A percentile compares a stretch with the other conserved stretches of the same genome.
These are phyloP conservation scores for Drosophila paranaensis DNA, from an alignment of 2,888 invertebrate species.

Conservation along the genomic window DNA sequence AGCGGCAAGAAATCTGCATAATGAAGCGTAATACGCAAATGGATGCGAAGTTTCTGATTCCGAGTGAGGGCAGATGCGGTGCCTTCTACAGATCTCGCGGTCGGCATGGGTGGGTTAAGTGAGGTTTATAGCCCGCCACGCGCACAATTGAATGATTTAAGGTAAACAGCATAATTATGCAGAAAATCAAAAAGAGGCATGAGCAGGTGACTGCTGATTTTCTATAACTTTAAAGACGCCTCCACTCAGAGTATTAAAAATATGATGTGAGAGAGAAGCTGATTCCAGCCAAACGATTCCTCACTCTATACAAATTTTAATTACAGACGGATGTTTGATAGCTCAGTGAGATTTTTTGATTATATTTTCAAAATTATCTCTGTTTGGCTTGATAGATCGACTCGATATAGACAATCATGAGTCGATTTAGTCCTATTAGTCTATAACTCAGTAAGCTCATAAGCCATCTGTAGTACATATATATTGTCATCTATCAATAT, in stretches of 20 bases:
- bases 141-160: slow-evolving; percentile 54
- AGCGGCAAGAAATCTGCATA: slow-evolving; percentile 77
- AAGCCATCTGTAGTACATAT: too few species aligned
- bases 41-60: slow-evolving; percentile 74
- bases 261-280: neutral
- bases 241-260: neutral
- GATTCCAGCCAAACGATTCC: neutral
- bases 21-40: slow-evolving; percentile 80
- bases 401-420: too few species aligned
- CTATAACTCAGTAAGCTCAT: too few species aligned
- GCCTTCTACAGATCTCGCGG: neutral
- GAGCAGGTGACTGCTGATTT: slow-evolving; percentile 10
- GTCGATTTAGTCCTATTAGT: too few species aligned
- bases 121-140: slow-evolving; percentile 41
- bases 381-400: too few species aligned
- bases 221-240: slow-evolving; percentile 15
- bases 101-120: slow-evolving; percentile 27
- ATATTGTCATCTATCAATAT: too few species aligned
- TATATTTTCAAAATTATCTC: too few species aligned
- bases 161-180: slow-evolving; percentile 58
- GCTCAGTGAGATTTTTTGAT: too few species aligned
- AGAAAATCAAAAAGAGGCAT: slow-evolving; percentile 2
- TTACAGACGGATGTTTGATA: neutral
- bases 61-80: slow-evolving; percentile 2
- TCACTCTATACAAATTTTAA: neutral